Evolutionary conservation across 2,797 vertebrate species (phyloP), one percentile per base, ranked within the genome.

Genomic region (Argya squamiceps): DNA sequence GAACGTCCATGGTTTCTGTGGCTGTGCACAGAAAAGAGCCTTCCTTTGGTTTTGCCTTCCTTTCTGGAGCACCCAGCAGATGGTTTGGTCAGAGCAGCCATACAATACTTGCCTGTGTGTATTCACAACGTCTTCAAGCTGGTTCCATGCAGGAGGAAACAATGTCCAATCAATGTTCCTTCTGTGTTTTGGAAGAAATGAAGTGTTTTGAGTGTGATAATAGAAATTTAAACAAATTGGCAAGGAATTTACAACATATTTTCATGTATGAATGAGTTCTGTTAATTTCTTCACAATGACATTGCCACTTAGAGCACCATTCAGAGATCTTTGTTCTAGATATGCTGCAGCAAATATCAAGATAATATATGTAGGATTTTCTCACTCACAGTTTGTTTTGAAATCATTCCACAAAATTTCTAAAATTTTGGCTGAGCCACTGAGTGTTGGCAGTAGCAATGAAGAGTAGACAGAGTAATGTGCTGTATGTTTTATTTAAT

Each of bases 151-250:
- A 89, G 80, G 84, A 94, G 86, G 70, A 93, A 94, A 85, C 75
- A 88, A 62, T 65, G 49, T 91, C 91, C 88, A 55, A 71, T 69
- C 52, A 59, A n/a, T 91, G 94, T 96, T 92, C 79, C 93, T 81
- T 90, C 88, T 97, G 87, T 96, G 84, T 65, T 83, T 88, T 77
- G 76, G 56, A 95, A 93, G 67, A 63, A 77, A 89, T 95, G 30
- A 64, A 88, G 36, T 58, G 39, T 80, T 81, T 74, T 53, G 71
- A 83, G 24, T 44, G 9, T 44, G 41, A 36, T 41, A 65, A 58
- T 59, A 84, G 58, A 78, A 30, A 32, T 49, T 64, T 17, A 65
- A 91, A 44, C 44, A 83, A 82, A 93, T 76, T 63, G 59, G n/a
- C 46, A 64, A 84, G 44, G 79, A 46, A 69, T 30, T 71, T n/a